Percentiles rank a stretch among this genome's conserved stretches.
Evolutionary conservation across 2,113 vertebrate genomes (phyloP).

Genomic region (Oreotragus oreotragus): DNA sequence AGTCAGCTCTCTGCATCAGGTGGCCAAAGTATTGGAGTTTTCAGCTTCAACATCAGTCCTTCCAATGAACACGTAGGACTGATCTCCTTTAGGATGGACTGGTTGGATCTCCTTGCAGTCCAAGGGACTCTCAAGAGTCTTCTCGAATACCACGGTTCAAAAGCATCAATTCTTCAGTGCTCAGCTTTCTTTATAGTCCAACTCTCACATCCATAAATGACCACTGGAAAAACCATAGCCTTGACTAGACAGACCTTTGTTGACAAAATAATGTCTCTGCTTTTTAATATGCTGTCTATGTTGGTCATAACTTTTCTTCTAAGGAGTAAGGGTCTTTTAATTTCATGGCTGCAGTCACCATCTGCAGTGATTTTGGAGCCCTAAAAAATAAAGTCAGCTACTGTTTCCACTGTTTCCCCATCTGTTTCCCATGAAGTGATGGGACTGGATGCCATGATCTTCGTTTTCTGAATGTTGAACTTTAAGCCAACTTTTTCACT

Average conservation of each 20-base stretch:
- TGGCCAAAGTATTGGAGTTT: not conserved
- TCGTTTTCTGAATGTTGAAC: no score
- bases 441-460: no score
- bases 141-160: not conserved
- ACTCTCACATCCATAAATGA: not conserved
- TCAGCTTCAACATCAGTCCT: not conserved
- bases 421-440: no score
- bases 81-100: not conserved
- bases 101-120: not conserved
- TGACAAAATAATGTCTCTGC: not conserved
- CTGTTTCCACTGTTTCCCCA: no score
- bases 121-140: not conserved
- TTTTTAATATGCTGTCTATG: not conserved
- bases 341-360: no score
- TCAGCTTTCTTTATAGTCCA: not conserved
- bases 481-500: no score
- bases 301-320: not conserved
- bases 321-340: no score
- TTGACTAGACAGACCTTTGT: not conserved
- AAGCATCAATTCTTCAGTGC: fast-evolving
- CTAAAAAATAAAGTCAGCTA: no score
- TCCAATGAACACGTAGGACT: not conserved
- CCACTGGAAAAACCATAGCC: not conserved
- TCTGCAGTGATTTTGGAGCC: no score
- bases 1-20: not conserved